Evolutionary conservation across 2,113 vertebrate species (phyloP).

Genomic region (Bothrops jararaca): DNA sequence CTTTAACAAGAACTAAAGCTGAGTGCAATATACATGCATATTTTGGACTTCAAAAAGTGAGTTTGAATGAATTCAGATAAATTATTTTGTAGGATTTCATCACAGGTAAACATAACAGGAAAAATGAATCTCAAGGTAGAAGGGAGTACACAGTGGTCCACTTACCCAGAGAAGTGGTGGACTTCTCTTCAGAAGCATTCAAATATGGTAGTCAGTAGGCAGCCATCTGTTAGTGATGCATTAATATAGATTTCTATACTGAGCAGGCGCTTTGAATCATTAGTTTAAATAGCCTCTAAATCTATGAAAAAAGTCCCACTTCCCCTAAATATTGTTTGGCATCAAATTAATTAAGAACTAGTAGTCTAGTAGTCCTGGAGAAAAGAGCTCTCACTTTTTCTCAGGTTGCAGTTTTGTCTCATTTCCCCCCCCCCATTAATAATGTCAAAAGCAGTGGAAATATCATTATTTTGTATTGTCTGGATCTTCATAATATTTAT

Average conservation of each 20-base stretch:
- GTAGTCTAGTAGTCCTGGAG: not conserved
- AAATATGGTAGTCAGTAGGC: not conserved
- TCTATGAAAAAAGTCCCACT: not conserved
- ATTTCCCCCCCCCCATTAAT: conserved; percentile 22
- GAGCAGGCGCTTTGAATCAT: not conserved
- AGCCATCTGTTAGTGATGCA: not conserved
- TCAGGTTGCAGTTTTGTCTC: conserved; percentile 39
- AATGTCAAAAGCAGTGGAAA: conserved; percentile 33
- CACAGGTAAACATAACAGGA: not conserved
- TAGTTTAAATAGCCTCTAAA: not conserved
- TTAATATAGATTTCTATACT: not conserved
- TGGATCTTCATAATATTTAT: conserved; percentile 57
- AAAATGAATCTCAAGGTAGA: not conserved
- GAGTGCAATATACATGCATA: not conserved
- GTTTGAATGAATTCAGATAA: not conserved
- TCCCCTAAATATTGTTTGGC: conserved; percentile 19
- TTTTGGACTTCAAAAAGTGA: not conserved
- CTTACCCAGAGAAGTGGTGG: not conserved
- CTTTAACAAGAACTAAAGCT: not conserved
- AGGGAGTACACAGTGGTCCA: not conserved
- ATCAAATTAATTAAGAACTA: conserved; percentile 44
- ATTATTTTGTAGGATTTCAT: not conserved
- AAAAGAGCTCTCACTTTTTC: conserved; percentile 35
- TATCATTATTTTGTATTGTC: conserved; percentile 51
- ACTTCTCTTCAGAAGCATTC: not conserved